Conservation (phyloP, 2,888 invertebrate species). For the Hoplodrina blanda region DNA sequence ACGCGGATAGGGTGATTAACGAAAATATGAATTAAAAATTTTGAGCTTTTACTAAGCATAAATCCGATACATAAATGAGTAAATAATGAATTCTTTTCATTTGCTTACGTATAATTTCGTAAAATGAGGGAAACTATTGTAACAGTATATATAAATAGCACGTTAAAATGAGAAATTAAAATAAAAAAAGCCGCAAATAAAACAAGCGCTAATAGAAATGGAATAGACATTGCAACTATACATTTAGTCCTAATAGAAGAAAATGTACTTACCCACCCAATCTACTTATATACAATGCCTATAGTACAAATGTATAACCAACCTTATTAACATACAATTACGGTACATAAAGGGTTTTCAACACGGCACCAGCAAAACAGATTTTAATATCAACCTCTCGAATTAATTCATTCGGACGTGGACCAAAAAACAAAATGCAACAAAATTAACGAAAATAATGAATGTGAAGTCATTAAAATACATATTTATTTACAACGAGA, state of each 20-base stretch:
- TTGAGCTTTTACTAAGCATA: slow-evolving; percentile 21
- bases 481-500: slow-evolving; percentile 2
- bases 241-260: slow-evolving; percentile 56
- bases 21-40: slow-evolving; percentile 4
- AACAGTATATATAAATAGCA: slow-evolving; percentile 58
- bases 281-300: slow-evolving; percentile 58
- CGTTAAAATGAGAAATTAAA: slow-evolving; percentile 68
- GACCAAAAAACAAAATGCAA: slow-evolving; percentile 73
- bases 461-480: slow-evolving; percentile 27
- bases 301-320: slow-evolving; percentile 52
- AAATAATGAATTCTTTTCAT: slow-evolving; percentile 68
- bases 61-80: neutral
- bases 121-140: slow-evolving; percentile 51
- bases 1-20: neutral
- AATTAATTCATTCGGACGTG: slow-evolving; percentile 17
- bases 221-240: slow-evolving; percentile 71
- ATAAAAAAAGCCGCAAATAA: slow-evolving; percentile 83
- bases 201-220: slow-evolving; percentile 77
- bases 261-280: slow-evolving; percentile 59
- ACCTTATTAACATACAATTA: slow-evolving; percentile 38
- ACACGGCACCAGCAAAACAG: slow-evolving; percentile 77
- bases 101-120: slow-evolving; percentile 62
- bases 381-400: slow-evolving; percentile 35
- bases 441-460: slow-evolving; percentile 60
- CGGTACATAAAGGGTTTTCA: slow-evolving; percentile 48